Evolutionary conservation across 2,113 vertebrate species (phyloP).

Genomic region (Progne subis): DNA sequence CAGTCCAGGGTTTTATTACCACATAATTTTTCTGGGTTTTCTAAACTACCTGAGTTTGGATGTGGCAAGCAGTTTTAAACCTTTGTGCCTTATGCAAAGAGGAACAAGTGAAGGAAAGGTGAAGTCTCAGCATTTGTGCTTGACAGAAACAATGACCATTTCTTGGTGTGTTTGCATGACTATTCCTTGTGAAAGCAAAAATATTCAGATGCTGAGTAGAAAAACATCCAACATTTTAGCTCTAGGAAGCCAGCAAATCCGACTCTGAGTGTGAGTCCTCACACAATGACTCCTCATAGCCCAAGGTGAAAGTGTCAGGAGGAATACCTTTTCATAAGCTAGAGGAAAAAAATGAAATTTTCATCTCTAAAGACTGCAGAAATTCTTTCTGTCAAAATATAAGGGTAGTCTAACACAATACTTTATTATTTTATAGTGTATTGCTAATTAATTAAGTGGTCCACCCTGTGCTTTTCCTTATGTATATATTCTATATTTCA

Average conservation of each 20-base stretch:
- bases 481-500: neutral
- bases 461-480: neutral
- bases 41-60: neutral
- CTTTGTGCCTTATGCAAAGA: neutral
- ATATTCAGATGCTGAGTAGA: neutral
- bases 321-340: rapidly evolving
- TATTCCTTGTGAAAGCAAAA: neutral
- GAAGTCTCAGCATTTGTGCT: neutral
- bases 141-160: neutral
- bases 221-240: neutral
- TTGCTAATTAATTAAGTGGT: neutral
- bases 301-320: neutral
- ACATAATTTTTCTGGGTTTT: neutral
- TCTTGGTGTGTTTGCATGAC: neutral
- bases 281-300: neutral
- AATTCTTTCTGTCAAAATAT: neutral
- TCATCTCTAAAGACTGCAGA: neutral
- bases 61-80: neutral
- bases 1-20: neutral
- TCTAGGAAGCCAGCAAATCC: neutral
- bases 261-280: rapidly evolving
- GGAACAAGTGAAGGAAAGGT: neutral
- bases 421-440: neutral
- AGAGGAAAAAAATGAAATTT: neutral
- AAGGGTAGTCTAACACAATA: neutral